These are phyloP conservation scores for Bruchidius siliquastri DNA, from an alignment of 2,888 invertebrate species.

Conservation along the genomic window DNA sequence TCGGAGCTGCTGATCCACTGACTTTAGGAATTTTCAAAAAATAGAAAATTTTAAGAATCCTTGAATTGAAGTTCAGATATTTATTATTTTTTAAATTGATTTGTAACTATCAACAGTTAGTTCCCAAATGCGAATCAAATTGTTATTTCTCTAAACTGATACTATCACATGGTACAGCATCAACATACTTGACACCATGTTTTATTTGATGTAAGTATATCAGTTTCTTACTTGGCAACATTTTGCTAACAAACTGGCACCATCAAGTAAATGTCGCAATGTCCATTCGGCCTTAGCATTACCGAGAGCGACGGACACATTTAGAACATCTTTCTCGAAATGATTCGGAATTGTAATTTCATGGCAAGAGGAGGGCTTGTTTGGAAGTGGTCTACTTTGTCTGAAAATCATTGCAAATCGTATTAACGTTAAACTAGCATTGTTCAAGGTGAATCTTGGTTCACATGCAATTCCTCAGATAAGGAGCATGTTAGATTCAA, in stretches of 20 bases:
- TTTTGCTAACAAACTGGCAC: conserved; percentile 70
- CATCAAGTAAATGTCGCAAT: conserved; percentile 56
- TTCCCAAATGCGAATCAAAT: too few relatives aligned
- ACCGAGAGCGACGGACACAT: conserved; percentile 45
- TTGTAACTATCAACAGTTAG: too few relatives aligned
- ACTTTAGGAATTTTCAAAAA: too few relatives aligned
- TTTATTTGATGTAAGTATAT: too few relatives aligned
- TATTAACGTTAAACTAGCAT: not conserved
- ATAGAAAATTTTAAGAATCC: too few relatives aligned
- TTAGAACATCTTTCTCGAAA: conserved; percentile 29
- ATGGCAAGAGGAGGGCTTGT: conserved; percentile 50
- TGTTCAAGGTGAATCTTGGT: not conserved
- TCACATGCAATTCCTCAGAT: not conserved
- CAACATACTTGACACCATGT: not conserved
- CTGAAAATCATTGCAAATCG: conserved; percentile 6
- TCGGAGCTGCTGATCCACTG: too few relatives aligned
- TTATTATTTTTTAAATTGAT: too few relatives aligned
- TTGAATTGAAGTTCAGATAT: too few relatives aligned
- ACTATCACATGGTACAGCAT: too few relatives aligned
- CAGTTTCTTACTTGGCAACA: conserved; percentile 60
- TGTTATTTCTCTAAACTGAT: too few relatives aligned
- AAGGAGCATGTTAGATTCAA: too few relatives aligned
- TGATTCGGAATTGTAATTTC: conserved; percentile 28
- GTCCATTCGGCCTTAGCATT: conserved; percentile 75
- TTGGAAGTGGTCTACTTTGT: conserved; percentile 77